phyloP scores from a whole-genome alignment of 1,140 invertebrate species.

The Trialeurodes vaporariorum region DNA sequence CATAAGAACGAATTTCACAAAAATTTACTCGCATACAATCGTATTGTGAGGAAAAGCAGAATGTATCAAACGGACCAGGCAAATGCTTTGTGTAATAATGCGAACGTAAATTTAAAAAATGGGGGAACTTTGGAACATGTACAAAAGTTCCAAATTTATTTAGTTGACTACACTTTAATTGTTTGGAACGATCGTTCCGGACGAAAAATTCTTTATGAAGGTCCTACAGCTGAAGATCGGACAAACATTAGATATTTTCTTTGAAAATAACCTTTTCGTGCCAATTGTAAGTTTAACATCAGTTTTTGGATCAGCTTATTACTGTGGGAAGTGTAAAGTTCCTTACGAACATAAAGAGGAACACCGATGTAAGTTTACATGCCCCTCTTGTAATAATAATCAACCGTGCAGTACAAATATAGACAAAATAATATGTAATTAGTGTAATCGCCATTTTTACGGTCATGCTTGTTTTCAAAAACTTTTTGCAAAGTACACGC shows the following conservation, averaged over 20 bases:
- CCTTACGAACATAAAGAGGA: background rate
- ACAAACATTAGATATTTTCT: background rate
- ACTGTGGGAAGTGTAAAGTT: background rate
- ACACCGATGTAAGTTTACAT: background rate
- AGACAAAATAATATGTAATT: background rate
- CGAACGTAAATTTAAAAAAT: background rate
- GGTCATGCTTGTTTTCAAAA: background rate
- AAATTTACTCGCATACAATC: background rate
- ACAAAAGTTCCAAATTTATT: background rate
- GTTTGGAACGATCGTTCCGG: background rate
- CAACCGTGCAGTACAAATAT: background rate
- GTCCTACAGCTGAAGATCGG: background rate
- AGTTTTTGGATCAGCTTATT: background rate
- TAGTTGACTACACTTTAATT: background rate
- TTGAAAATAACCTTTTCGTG: background rate
- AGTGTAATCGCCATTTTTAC: background rate
- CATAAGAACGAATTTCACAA: background rate
- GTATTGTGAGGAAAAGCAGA: background rate
- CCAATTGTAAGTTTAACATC: background rate
- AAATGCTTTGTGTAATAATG: background rate
- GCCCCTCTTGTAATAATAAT: background rate
- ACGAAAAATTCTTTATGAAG: background rate
- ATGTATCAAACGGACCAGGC: background rate
- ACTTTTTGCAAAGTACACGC: background rate
- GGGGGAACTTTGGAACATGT: background rate